phyloP scores from a whole-genome alignment of 1,140 invertebrate species.

The Spodoptera litura region DNA sequence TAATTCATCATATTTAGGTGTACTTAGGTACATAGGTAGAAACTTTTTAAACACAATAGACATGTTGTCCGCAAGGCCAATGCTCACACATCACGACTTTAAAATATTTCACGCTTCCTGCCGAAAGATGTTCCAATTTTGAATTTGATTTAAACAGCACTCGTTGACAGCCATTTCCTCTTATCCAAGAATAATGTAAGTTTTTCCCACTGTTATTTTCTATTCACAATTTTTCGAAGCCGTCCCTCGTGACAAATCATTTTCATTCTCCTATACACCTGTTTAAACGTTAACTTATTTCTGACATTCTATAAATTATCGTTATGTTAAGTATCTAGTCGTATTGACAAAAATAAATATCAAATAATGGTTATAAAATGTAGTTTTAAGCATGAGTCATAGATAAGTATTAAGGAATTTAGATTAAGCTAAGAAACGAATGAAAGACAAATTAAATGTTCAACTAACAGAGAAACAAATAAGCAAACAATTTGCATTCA shows the following conservation, averaged over 20 bases:
- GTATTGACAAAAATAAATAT: not conserved
- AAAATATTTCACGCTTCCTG: slow-evolving; percentile 80
- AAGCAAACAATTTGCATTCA: not conserved
- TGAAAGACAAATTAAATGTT: not conserved
- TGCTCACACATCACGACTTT: slow-evolving; percentile 65
- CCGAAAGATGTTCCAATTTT: slow-evolving; percentile 82
- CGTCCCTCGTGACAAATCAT: slow-evolving; percentile 66
- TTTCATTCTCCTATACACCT: slow-evolving; percentile 51
- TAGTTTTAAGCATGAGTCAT: too few relatives aligned
- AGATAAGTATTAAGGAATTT: too few relatives aligned
- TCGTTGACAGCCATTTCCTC: slow-evolving; percentile 80
- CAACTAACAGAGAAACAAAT: not conserved
- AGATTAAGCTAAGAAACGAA: too few relatives aligned
- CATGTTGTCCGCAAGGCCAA: slow-evolving; percentile 7
- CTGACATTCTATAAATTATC: not conserved
- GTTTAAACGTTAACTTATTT: slow-evolving; percentile 35
- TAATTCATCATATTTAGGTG: too few relatives aligned
- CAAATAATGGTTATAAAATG: not conserved
- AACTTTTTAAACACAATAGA: slow-evolving; percentile 34
- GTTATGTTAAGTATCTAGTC: not conserved
- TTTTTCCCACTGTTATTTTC: slow-evolving; percentile 65
- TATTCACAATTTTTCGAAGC: slow-evolving; percentile 61
- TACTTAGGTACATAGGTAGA: not conserved
- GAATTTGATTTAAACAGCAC: slow-evolving; percentile 80
- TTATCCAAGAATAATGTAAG: slow-evolving; percentile 67